Conservation (phyloP, 2,888 invertebrate species). For the Gisinianus flammeolus region DNA sequence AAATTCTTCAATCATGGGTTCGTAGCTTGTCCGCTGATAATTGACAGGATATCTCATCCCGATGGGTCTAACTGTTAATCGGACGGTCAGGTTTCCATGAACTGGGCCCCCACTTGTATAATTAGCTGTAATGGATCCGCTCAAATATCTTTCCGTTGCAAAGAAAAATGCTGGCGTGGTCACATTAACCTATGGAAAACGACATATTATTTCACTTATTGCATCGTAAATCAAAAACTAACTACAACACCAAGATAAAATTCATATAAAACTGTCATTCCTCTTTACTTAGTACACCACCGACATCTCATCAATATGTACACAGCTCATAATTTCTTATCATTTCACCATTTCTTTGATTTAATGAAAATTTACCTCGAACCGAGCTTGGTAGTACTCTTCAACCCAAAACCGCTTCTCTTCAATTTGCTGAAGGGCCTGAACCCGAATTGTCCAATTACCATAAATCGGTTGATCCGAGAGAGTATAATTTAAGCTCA, state of each 20-base stretch:
- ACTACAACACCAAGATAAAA: neutral
- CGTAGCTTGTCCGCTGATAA: conserved; percentile 27
- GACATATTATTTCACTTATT: neutral
- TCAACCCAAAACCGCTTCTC: conserved; percentile 86
- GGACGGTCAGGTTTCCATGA: conserved; percentile 83
- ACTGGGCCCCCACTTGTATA: conserved; percentile 94
- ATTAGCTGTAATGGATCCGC: conserved; percentile 90
- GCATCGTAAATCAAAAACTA: conserved; percentile 4
- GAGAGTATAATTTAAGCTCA: conserved; percentile 87
- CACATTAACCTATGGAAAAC: conserved; percentile 75
- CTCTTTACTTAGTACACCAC: no score
- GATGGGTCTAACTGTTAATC: conserved; percentile 77
- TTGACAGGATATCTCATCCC: conserved; percentile 15
- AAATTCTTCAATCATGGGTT: conserved; percentile 48
- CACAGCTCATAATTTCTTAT: no score
- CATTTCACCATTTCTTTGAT: neutral
- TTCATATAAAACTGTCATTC: neutral
- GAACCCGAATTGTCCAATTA: conserved; percentile 86
- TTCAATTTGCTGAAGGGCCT: conserved; percentile 87
- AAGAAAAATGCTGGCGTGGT: conserved; percentile 95
- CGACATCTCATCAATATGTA: no score
- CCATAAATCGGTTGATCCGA: conserved; percentile 92
- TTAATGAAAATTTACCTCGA: conserved; percentile 69
- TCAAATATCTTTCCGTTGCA: conserved; percentile 80
- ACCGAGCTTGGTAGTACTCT: conserved; percentile 93